These are phyloP conservation scores for Zelostemma sp. DNA, from an alignment of 1,140 invertebrate species.

Conservation along the genomic window DNA sequence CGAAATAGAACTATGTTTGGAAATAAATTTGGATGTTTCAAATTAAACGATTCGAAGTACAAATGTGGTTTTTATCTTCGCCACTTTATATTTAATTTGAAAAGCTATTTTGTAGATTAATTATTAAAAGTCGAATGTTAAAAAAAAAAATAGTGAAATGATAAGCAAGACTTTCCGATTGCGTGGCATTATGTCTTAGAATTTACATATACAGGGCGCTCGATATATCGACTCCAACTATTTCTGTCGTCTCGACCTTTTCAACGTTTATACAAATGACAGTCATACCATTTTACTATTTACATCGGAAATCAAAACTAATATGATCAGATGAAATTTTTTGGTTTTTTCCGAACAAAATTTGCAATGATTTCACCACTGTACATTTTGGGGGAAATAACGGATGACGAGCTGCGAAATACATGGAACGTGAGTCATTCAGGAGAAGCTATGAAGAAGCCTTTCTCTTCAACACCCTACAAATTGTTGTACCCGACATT, in stretches of 20 bases:
- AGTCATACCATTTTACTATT: too few species aligned
- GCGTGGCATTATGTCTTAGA: constrained; percentile 20
- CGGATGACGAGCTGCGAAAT: not conserved
- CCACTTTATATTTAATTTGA: too few species aligned
- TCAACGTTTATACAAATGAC: not conserved
- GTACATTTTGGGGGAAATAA: too few species aligned
- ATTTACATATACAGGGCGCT: constrained; percentile 31
- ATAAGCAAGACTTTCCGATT: constrained; percentile 16
- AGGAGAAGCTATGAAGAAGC: constrained; percentile 7
- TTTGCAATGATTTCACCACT: too few species aligned
- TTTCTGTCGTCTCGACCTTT: constrained; percentile 27
- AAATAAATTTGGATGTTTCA: too few species aligned
- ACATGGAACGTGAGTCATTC: constrained; percentile 8
- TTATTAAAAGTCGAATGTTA: constrained; percentile 15
- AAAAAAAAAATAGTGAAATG: constrained; percentile 11
- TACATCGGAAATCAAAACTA: too few species aligned
- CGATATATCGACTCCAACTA: constrained; percentile 45
- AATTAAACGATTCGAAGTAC: too few species aligned
- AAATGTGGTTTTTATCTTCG: too few species aligned
- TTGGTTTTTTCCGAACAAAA: too few species aligned
- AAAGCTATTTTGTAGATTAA: too few species aligned
- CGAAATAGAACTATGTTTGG: too few species aligned
- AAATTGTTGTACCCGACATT: not conserved
- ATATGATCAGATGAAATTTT: too few species aligned
- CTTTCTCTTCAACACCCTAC: constrained; percentile 2